Evolutionary conservation across 2,113 vertebrate genomes (phyloP), one percentile per base, ranked within the genome.

Genomic region (Nycticebus coucang): DNA sequence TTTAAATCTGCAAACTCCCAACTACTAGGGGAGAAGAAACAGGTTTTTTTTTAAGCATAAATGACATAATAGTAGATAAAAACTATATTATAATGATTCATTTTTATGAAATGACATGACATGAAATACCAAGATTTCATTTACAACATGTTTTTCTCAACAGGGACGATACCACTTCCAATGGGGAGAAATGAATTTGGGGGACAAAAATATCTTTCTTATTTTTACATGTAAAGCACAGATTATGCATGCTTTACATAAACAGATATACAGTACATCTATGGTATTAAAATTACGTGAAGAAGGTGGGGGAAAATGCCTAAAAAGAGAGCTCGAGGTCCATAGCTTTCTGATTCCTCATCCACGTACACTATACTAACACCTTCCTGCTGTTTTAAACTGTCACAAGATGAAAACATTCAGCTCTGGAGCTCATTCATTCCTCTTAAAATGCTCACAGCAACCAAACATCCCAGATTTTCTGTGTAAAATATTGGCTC

Each of bases 31-130:
- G 68, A 26, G 30, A 13, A 84, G 33, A 82, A 81, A 89, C 64
- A 72, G 30, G 15, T 55, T 75, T 95, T 92, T 95, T 92, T 50
- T 15, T 81, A 66, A 88, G 78, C 17, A 80, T 41, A 96, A 81
- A 80, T 93, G 72, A 95, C 75, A 71, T 19, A 85, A 87, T 28
- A 71, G 33, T 72, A 22, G 10, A 84, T 79, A 4, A 72, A 71
- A 79, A 80, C 35, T 64, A 79, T 45, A 82, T 94, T 94, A 75
- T 59, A 80, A 68, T 72, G 72, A 93, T 74, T 91, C 18, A 71
- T 93, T 96, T 66, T 79, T 89, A 69, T 93, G 37, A 86, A 91
- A 45, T 92, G 78, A 74, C 5, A 72, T 82, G 37, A 19, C 19
- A 57, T 13, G 13, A 89, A 89, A 60, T 82, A 66, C 14, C 50